These are phyloP conservation scores for Trichonephila inaurata DNA, from an alignment of 1,140 invertebrate species.

Conservation along the genomic window DNA sequence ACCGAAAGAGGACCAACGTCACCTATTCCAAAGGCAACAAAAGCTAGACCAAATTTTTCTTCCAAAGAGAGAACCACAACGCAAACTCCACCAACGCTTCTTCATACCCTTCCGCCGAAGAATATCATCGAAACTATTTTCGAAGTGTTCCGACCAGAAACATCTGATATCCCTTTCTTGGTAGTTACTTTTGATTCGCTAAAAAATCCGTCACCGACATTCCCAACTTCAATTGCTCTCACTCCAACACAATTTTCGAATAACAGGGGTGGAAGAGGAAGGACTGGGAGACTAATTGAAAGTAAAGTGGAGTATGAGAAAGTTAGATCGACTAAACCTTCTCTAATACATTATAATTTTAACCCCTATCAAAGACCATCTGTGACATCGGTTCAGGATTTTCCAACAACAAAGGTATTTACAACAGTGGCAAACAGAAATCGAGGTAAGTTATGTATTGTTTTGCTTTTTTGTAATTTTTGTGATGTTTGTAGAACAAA, in stretches of 20 bases:
- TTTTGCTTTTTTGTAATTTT: too few relatives aligned
- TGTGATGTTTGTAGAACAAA: too few relatives aligned
- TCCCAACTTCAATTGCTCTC: neutral
- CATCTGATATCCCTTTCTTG: conserved; percentile 22
- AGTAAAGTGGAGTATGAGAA: neutral
- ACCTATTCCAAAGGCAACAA: neutral
- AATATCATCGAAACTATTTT: conserved; percentile 55
- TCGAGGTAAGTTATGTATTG: neutral
- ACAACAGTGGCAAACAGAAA: neutral
- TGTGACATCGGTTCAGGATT: neutral
- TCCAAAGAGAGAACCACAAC: neutral
- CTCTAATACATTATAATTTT: neutral
- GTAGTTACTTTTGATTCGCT: conserved; percentile 44
- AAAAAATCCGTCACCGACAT: neutral
- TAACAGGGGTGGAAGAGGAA: neutral
- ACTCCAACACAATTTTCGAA: neutral
- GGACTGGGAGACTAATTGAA: neutral
- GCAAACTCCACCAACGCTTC: neutral
- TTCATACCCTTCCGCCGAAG: neutral
- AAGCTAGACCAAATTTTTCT: neutral
- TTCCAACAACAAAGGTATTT: neutral
- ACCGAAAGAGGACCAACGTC: neutral
- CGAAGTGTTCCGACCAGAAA: conserved; percentile 10
- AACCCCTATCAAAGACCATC: neutral
- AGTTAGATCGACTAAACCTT: neutral